These are phyloP conservation scores for Nyctereutes procyonoides DNA, from an alignment of 2,113 vertebrate genomes.

Conservation along the genomic window DNA sequence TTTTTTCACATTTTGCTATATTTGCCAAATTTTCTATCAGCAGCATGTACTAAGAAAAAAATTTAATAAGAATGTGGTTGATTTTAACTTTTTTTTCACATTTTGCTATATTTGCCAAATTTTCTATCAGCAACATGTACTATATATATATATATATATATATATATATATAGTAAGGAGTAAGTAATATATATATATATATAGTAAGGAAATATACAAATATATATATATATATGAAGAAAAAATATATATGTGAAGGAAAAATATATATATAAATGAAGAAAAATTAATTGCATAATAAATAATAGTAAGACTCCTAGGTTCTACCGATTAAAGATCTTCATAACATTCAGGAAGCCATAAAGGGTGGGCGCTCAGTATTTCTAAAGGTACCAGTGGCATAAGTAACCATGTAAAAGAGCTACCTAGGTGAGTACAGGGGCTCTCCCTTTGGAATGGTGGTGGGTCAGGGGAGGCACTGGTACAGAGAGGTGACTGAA, in stretches of 20 bases:
- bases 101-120: not conserved
- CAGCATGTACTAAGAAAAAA: not conserved
- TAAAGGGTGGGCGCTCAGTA: not conserved
- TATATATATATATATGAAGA: not conserved
- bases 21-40: not conserved
- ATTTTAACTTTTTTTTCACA: not conserved
- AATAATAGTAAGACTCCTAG: slow-evolving; percentile 17
- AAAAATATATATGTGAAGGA: too few relatives aligned
- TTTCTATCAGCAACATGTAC: not conserved
- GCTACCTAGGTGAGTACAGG: not conserved
- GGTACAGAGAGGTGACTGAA: not conserved
- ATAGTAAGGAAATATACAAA: not conserved
- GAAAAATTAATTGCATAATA: slow-evolving; percentile 3
- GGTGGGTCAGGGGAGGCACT: too few relatives aligned
- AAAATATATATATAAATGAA: not conserved
- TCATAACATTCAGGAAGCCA: not conserved
- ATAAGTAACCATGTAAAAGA: not conserved
- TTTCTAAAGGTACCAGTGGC: not conserved
- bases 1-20: not conserved
- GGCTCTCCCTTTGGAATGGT: not conserved
- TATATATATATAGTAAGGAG: not conserved
- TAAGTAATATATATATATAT: not conserved
- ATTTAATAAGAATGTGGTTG: not conserved
- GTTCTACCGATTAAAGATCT: not conserved
- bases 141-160: not conserved